A percentile compares a stretch with the other conserved stretches of the same genome.
Evolutionary conservation across 2,113 vertebrate genomes (phyloP).

Genomic region (Anthoscopus minutus): DNA sequence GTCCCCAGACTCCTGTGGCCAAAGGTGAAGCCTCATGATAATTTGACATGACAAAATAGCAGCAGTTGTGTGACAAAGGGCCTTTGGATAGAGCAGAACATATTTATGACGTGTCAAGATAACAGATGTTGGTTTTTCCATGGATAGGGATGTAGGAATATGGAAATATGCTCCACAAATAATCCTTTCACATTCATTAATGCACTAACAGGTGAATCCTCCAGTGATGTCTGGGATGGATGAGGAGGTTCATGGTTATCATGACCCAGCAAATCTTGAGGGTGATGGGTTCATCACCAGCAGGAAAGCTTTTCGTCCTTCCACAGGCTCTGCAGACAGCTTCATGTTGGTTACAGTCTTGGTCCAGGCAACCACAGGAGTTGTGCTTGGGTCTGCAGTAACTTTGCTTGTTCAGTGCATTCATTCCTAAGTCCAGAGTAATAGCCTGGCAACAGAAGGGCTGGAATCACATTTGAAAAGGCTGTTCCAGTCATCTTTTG

Average conservation of each 20-base stretch:
- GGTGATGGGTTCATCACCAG: neutral
- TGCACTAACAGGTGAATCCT: neutral
- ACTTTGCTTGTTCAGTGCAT: neutral
- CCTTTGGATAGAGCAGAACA: neutral
- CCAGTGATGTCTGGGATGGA: neutral
- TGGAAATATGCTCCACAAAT: neutral
- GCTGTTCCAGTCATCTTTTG: neutral
- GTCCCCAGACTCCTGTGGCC: neutral
- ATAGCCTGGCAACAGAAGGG: neutral
- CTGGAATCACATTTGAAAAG: neutral
- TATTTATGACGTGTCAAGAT: neutral
- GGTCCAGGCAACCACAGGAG: neutral
- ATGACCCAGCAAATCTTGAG: neutral
- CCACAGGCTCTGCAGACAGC: neutral
- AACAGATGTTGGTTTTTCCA: neutral
- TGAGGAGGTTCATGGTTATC: neutral
- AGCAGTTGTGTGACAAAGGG: neutral
- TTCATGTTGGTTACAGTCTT: neutral
- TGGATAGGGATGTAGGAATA: neutral
- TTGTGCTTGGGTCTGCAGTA: neutral
- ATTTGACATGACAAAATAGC: neutral
- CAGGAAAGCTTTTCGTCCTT: neutral
- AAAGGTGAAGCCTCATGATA: neutral
- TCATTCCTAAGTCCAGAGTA: neutral
- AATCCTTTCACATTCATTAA: neutral